Conservation (phyloP, 2,888 invertebrate species). For the Ferrisia virgata region DNA sequence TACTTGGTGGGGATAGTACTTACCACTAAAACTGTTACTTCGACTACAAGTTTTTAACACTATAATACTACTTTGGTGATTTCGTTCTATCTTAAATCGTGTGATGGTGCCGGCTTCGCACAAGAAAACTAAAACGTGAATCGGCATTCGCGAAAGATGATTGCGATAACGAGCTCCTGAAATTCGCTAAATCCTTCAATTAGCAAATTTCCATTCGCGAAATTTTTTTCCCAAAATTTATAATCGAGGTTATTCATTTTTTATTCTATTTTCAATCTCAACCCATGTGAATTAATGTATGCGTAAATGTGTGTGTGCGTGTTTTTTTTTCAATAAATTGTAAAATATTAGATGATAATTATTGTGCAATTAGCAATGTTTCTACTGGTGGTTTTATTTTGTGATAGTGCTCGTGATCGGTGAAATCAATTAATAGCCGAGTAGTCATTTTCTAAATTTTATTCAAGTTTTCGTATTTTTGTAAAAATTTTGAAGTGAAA, state of each 20-base stretch:
- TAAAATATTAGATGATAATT: too few relatives aligned
- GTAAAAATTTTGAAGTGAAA: too few relatives aligned
- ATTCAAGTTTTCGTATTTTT: too few relatives aligned
- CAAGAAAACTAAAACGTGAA: constrained; percentile 1
- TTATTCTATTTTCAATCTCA: neutral
- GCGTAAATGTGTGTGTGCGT: too few relatives aligned
- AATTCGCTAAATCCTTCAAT: neutral
- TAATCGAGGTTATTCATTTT: too few relatives aligned
- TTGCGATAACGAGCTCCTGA: neutral
- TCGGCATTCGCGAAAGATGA: neutral
- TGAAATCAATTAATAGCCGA: too few relatives aligned
- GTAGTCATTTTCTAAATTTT: too few relatives aligned
- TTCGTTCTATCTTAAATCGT: constrained; percentile 26
- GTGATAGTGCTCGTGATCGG: too few relatives aligned
- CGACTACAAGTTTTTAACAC: constrained; percentile 24
- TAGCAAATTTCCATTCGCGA: neutral
- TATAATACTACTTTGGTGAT: constrained; percentile 9
- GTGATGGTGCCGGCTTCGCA: constrained; percentile 6
- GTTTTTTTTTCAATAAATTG: too few relatives aligned
- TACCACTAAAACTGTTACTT: constrained; percentile 30
- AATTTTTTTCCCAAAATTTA: neutral
- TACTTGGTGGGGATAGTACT: constrained; percentile 27
- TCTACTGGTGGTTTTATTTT: too few relatives aligned
- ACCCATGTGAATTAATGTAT: neutral
- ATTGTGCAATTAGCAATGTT: too few relatives aligned